A percentile compares a stretch with the other conserved stretches of the same genome.
Evolutionary conservation across 92 coral and sea anemone genomes (phyloP).

Genomic region (Bergia puertoricense): DNA sequence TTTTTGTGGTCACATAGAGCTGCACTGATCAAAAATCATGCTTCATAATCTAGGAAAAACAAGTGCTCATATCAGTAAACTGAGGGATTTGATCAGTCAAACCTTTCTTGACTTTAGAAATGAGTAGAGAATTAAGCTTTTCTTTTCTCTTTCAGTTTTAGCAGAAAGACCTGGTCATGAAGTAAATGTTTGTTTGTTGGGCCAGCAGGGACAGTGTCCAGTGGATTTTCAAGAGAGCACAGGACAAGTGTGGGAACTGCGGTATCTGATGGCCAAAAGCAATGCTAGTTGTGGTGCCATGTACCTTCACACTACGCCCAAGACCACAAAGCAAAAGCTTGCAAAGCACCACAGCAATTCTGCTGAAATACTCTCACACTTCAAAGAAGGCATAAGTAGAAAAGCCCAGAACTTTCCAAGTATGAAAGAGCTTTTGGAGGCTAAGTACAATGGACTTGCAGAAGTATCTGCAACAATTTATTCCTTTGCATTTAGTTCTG

Average conservation of each 20-base stretch:
- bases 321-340: constrained; percentile 73
- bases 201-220: constrained; percentile 80
- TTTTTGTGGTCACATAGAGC: not conserved
- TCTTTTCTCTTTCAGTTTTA: constrained; percentile 50
- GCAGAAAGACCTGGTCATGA: constrained; percentile 64
- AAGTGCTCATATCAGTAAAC: not conserved
- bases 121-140: not conserved
- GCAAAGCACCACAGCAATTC: constrained; percentile 44
- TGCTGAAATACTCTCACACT: constrained; percentile 25
- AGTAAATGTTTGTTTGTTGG: constrained; percentile 78
- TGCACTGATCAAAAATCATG: not conserved
- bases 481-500: constrained; percentile 45
- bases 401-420: constrained; percentile 49
- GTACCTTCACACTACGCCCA: constrained; percentile 76
- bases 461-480: constrained; percentile 58
- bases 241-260: constrained; percentile 81
- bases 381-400: constrained; percentile 11
- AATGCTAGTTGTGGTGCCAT: constrained; percentile 47
- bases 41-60: not conserved
- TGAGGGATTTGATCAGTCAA: not conserved
- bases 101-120: not conserved
- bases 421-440: constrained; percentile 64
- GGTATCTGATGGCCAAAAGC: constrained; percentile 73
- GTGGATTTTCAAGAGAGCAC: constrained; percentile 64
- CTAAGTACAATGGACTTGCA: constrained; percentile 72